phyloP scores from a whole-genome alignment of 2,888 invertebrate species.

The Acronicta psi region DNA sequence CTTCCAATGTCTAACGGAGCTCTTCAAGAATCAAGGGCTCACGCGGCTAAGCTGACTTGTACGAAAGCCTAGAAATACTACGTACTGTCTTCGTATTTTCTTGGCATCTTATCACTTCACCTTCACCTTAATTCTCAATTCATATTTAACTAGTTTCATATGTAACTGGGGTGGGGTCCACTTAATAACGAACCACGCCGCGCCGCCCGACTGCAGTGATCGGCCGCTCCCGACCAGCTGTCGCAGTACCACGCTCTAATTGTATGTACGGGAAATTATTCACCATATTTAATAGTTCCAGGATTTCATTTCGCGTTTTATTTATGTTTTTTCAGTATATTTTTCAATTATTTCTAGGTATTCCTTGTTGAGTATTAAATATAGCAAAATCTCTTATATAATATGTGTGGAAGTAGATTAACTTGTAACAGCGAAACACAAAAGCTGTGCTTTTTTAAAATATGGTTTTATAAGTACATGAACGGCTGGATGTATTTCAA shows the following conservation, averaged over 20 bases:
- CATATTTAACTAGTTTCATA: constrained; percentile 16
- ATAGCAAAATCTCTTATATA: no score
- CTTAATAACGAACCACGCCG: constrained; percentile 16
- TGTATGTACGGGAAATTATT: constrained; percentile 16
- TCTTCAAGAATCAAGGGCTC: no score
- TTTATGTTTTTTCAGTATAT: neutral
- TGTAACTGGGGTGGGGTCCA: constrained; percentile 23
- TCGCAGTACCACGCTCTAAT: constrained; percentile 33
- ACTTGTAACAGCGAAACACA: no score
- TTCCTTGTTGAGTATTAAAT: no score
- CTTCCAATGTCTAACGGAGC: no score
- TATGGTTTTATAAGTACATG: no score
- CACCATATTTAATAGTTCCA: constrained; percentile 2
- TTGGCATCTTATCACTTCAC: neutral
- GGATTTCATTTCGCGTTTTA: constrained; percentile 10
- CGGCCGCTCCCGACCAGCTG: constrained; percentile 30
- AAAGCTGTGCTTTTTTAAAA: no score
- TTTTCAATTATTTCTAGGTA: neutral
- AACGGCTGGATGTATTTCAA: no score
- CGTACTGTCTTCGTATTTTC: neutral
- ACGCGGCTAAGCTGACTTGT: no score
- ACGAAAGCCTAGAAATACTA: no score
- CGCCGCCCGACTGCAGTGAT: constrained; percentile 12
- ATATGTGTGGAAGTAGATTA: no score
- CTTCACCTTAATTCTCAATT: constrained; percentile 39